Conservation (phyloP, 2,888 invertebrate genomes). For the Andrena chrysosceles region DNA sequence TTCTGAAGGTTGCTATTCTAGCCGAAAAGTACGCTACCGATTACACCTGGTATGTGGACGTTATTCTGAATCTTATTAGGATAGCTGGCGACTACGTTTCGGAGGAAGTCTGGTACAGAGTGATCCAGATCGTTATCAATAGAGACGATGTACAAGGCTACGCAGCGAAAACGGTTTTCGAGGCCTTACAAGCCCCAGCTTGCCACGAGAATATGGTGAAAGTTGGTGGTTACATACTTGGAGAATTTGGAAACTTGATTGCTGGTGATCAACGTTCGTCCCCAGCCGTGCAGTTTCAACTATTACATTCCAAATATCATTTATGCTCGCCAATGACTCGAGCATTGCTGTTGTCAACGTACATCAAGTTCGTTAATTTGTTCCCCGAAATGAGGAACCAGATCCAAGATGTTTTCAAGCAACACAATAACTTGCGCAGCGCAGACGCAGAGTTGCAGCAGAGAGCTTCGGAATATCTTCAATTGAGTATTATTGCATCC, state of each 20-base stretch:
- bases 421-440: slow-evolving; percentile 97
- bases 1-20: slow-evolving; percentile 99
- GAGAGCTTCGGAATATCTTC: slow-evolving; percentile 98
- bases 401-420: slow-evolving; percentile 97
- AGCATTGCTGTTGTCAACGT: slow-evolving; percentile 98
- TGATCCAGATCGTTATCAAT: slow-evolving; percentile 99
- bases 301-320: slow-evolving; percentile 99
- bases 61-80: slow-evolving; percentile 98
- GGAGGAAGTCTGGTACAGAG: slow-evolving; percentile 99
- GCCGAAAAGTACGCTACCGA: slow-evolving; percentile 99
- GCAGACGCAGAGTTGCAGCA: slow-evolving; percentile 99
- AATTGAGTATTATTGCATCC: slow-evolving; percentile 97
- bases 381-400: slow-evolving; percentile 99
- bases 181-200: slow-evolving; percentile 99
- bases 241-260: slow-evolving; percentile 99
- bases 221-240: slow-evolving; percentile 99
- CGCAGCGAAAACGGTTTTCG: slow-evolving; percentile 99
- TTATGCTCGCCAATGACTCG: slow-evolving; percentile 98
- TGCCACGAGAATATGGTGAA: slow-evolving; percentile 99
- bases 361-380: slow-evolving; percentile 99
- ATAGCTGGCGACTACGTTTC: slow-evolving; percentile 99
- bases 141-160: slow-evolving; percentile 99
- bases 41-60: slow-evolving; percentile 99
- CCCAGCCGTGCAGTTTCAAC: slow-evolving; percentile 98
- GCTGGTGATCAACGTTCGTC: slow-evolving; percentile 99